Conservation (phyloP, 2,888 invertebrate genomes). For the Meiosimyza platycephala region DNA sequence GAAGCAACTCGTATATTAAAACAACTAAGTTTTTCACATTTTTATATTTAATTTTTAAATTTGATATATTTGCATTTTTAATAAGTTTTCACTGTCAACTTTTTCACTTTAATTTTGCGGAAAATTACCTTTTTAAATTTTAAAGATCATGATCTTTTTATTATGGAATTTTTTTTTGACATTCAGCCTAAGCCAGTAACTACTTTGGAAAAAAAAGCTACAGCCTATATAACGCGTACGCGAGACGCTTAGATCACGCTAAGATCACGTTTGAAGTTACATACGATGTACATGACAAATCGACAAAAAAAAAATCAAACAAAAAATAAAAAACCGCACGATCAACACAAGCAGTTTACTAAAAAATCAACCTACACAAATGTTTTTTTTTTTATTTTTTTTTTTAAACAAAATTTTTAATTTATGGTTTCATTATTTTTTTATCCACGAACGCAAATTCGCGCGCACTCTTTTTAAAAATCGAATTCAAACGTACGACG, state of each 20-base stretch:
- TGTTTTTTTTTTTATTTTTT: background rate
- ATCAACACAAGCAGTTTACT: background rate
- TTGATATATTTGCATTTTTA: too few species aligned
- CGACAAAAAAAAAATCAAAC: background rate
- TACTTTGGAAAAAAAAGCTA: background rate
- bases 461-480: too few species aligned
- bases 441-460: too few species aligned
- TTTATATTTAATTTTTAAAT: background rate
- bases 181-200: background rate
- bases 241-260: conserved; percentile 12
- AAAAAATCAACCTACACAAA: conserved; percentile 22
- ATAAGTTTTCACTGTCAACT: background rate
- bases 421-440: too few species aligned
- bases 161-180: background rate
- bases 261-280: conserved; percentile 19
- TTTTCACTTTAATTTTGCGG: too few species aligned
- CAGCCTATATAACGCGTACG: background rate
- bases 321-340: conserved; percentile 11
- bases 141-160: background rate
- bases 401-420: background rate
- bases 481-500: too few species aligned
- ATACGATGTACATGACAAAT: conserved; percentile 11
- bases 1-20: too few species aligned
- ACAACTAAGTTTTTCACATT: background rate
- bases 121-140: too few species aligned